Evolutionary conservation across 2,888 invertebrate genomes (phyloP).

Genomic region (Apoderus coryli): DNA sequence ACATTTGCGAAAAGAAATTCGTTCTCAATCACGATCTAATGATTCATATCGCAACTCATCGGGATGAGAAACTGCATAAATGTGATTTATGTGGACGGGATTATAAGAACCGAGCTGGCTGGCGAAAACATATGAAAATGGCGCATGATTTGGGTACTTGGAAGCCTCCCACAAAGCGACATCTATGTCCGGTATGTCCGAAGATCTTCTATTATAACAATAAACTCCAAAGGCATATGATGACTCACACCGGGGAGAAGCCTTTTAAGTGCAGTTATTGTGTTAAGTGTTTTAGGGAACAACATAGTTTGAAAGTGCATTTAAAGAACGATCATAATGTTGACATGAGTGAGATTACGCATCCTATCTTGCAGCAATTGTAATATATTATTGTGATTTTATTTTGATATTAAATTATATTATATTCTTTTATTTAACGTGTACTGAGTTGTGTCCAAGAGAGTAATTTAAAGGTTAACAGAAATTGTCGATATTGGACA

Average conservation of each 20-base stretch:
- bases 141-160: slow-evolving; percentile 18
- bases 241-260: slow-evolving; percentile 23
- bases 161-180: slow-evolving; percentile 21
- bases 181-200: slow-evolving; percentile 20
- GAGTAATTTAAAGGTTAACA: no score
- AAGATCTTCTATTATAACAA: slow-evolving; percentile 22
- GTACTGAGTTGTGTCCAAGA: no score
- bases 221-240: slow-evolving; percentile 22
- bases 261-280: no score
- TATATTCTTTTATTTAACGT: no score
- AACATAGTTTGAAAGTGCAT: slow-evolving; percentile 22
- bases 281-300: slow-evolving; percentile 22
- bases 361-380: no score
- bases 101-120: slow-evolving; percentile 21
- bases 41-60: slow-evolving; percentile 21
- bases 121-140: slow-evolving; percentile 22
- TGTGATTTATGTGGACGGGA: slow-evolving; percentile 21
- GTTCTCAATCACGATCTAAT: slow-evolving; percentile 22
- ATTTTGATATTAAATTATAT: no score
- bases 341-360: no score
- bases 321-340: slow-evolving; percentile 22
- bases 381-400: no score
- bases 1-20: slow-evolving; percentile 29
- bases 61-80: slow-evolving; percentile 20
- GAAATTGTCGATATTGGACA: no score